These are phyloP conservation scores for Anser brachyrhynchus DNA, from an alignment of 2,113 vertebrate genomes.

Conservation along the genomic window DNA sequence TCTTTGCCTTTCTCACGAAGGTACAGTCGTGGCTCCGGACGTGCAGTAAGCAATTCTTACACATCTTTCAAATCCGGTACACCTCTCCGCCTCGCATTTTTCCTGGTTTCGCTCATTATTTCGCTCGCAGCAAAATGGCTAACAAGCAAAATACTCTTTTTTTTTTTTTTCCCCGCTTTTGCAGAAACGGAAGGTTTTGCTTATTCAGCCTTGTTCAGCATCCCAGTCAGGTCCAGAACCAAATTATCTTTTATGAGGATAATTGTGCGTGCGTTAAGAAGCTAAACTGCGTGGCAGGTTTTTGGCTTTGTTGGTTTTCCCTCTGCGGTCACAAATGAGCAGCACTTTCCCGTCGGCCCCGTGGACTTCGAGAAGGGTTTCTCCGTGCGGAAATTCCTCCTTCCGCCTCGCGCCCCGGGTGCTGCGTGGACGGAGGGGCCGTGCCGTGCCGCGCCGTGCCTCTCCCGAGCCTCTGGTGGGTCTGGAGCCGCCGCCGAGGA, in stretches of 20 bases:
- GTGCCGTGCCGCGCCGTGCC: too few relatives aligned
- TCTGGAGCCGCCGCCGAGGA: too few relatives aligned
- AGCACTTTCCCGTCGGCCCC: too few relatives aligned
- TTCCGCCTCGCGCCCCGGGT: too few relatives aligned
- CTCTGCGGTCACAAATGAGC: not conserved
- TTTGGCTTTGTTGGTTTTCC: not conserved
- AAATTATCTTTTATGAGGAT: not conserved
- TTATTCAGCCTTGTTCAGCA: fast-evolving
- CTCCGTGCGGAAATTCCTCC: too few relatives aligned
- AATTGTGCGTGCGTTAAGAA: fast-evolving
- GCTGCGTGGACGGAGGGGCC: too few relatives aligned
- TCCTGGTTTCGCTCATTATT: not conserved
- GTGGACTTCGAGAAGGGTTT: too few relatives aligned
- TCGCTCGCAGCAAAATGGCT: not conserved
- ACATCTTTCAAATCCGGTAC: fast-evolving
- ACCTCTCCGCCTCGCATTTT: fast-evolving
- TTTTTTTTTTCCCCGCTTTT: fast-evolving
- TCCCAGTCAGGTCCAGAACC: not conserved
- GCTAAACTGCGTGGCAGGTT: fast-evolving
- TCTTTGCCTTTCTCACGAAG: fast-evolving
- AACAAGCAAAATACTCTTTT: not conserved
- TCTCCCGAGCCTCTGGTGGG: too few relatives aligned
- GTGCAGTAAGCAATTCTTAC: fast-evolving
- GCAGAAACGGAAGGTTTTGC: not conserved
- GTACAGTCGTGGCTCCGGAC: not conserved